phyloP scores from a whole-genome alignment of 2,888 invertebrate genomes.

The Fragum fragum region DNA sequence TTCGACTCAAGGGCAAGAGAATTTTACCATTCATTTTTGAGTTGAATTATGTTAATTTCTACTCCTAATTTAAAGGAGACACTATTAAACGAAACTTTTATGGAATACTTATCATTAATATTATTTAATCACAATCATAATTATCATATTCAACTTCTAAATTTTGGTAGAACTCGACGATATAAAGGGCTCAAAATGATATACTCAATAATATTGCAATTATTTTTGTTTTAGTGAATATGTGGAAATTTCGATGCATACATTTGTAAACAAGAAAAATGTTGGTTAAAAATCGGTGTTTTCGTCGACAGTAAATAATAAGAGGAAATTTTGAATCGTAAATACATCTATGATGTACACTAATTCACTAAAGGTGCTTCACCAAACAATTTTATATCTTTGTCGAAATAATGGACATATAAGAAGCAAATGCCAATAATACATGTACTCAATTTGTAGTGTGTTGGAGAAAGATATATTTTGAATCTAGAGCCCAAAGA shows the following conservation, averaged over 20 bases:
- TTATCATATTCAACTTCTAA: background rate
- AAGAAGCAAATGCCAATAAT: background rate
- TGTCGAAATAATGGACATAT: background rate
- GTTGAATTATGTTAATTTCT: background rate
- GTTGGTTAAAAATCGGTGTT: background rate
- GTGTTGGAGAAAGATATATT: no score
- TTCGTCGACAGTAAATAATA: background rate
- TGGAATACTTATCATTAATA: no score
- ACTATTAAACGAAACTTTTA: no score
- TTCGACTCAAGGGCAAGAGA: slow-evolving; percentile 6
- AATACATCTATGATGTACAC: background rate
- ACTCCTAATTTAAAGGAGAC: no score
- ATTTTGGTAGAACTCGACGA: background rate
- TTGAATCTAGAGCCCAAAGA: no score
- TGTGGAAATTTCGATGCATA: no score
- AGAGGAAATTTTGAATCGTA: background rate
- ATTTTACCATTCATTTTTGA: background rate
- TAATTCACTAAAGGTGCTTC: background rate
- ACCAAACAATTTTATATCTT: background rate
- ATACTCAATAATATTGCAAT: background rate
- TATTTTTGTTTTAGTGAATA: no score
- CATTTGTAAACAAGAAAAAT: background rate
- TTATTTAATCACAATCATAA: background rate
- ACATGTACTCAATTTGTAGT: background rate
- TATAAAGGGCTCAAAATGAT: no score